Evolutionary conservation across 2,797 vertebrate genomes (phyloP), one percentile per base, ranked within the genome.

Genomic region (Tapirus indicus): DNA sequence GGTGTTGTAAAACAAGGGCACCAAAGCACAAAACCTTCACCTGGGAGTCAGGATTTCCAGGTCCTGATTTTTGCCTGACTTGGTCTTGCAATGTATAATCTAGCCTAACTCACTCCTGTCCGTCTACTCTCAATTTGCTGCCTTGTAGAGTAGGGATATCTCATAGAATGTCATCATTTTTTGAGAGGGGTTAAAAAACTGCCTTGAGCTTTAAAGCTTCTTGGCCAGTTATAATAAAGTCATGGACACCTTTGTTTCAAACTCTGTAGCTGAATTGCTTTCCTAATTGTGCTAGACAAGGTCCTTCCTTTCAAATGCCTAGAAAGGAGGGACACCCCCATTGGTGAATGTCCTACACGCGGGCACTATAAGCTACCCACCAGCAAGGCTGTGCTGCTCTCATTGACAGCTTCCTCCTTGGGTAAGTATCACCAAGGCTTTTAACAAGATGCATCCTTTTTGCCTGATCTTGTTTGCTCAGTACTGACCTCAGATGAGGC

Each of bases 401-500:
- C 68, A 21, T 7, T 78, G 82, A 41, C 38, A 93, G 17, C 75
- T 49, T 62, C 27, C 47, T 72, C 62, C 75, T 88, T 78, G 52
- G 41, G 44, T 60, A 89, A 96, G 64, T 54, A 87, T 58, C 58
- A 74, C 56, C 69, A 74, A 69, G 17, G 64, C 49, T 95, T 93
- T 91, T 91, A 7, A 75, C 35, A 89, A 96, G 92, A 92, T 80
- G 89, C 38, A 38, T 25, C 77, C 62, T 94, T 82, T 74, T 71
- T 12, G 27, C 58, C 93, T 94, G 94, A 97, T 96, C 77, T 94
- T 52, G 84, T 96, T 97, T 97, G 85, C 96, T 93, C 94, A 87
- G 35, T 79, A 52, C 68, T 97, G 96, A 97, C 97, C 98, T 98
- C 98, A 93, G 95, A 95, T 80, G 97, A 98, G 97, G 88, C 96